Percentiles rank a stretch among this genome's conserved stretches.
Conservation (phyloP, 2,888 invertebrate species). For the Napeogenes inachia region DNA sequence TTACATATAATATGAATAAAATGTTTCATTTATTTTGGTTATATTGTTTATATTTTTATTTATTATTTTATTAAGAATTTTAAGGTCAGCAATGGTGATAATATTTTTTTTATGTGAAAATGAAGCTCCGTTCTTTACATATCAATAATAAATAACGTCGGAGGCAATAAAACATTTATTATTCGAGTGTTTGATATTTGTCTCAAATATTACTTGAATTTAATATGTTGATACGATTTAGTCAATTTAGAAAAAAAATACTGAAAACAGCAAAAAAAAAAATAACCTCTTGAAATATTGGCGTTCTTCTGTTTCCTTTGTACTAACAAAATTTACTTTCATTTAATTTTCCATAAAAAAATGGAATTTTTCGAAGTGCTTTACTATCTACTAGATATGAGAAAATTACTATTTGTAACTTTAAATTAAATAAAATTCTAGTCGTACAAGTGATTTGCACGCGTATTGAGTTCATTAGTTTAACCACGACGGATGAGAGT, state of each 20-base stretch:
- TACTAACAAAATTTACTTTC: conserved; percentile 7
- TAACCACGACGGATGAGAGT: conserved; percentile 55
- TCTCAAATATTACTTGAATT: conserved; percentile 13
- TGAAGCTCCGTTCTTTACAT: conserved; percentile 54
- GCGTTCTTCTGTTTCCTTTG: conserved; percentile 19
- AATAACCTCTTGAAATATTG: conserved; percentile 26
- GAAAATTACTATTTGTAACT: conserved; percentile 68
- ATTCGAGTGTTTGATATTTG: conserved; percentile 37
- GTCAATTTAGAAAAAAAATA: conserved; percentile 69
- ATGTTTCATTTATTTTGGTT: conserved; percentile 1
- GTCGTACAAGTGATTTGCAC: conserved; percentile 70
- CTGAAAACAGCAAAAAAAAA: conserved; percentile 36
- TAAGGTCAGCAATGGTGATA: background rate
- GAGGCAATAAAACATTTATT: conserved; percentile 57
- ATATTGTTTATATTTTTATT: no score
- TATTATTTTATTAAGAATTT: no score
- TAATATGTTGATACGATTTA: conserved; percentile 36
- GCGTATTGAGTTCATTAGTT: conserved; percentile 45
- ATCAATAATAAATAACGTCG: conserved; percentile 61
- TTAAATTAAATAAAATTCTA: conserved; percentile 61
- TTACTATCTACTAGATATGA: conserved; percentile 75
- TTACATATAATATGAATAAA: conserved; percentile 27
- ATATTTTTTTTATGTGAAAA: conserved; percentile 9
- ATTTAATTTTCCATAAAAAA: conserved; percentile 44
- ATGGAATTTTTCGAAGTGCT: conserved; percentile 75